A percentile compares a stretch with the other conserved stretches of the same genome.
Conservation (phyloP, 2,888 invertebrate species). For the Microdon myrmicae region DNA sequence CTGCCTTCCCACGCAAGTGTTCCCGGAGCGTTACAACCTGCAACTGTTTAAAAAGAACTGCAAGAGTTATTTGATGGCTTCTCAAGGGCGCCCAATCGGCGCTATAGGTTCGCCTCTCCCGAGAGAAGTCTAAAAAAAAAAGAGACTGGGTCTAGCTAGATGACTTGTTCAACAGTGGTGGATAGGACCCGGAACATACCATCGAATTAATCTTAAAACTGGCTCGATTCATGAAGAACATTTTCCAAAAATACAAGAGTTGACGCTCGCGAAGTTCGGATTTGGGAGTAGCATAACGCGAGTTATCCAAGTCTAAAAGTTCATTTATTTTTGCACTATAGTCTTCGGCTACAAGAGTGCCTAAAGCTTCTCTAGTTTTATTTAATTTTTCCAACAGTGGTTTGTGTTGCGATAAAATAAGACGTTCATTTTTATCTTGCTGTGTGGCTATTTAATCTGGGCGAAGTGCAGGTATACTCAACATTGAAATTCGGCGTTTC, state of each 20-base stretch:
- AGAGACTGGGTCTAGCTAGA: slow-evolving; percentile 91
- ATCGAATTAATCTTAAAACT: slow-evolving; percentile 95
- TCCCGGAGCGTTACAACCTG: too few species aligned
- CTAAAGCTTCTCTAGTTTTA: slow-evolving; percentile 93
- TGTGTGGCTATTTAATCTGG: slow-evolving; percentile 93
- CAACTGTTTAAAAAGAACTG: too few species aligned
- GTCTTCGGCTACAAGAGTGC: slow-evolving; percentile 86
- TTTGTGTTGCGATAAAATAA: slow-evolving; percentile 92
- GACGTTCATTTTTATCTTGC: slow-evolving; percentile 89
- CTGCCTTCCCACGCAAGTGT: too few species aligned
- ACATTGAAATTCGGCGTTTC: slow-evolving; percentile 87
- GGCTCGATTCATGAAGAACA: slow-evolving; percentile 90
- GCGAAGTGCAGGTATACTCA: slow-evolving; percentile 90
- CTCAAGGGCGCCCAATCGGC: too few species aligned
- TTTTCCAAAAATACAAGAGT: slow-evolving; percentile 93
- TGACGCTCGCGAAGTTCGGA: slow-evolving; percentile 87
- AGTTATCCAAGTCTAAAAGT: slow-evolving; percentile 87
- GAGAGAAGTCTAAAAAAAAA: too few species aligned
- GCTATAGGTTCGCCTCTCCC: too few species aligned
- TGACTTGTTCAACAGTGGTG: slow-evolving; percentile 85
- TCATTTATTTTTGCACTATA: slow-evolving; percentile 89
- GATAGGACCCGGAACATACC: slow-evolving; percentile 92
- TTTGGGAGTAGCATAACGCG: slow-evolving; percentile 84
- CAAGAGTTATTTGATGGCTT: too few species aligned
- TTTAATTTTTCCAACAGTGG: slow-evolving; percentile 94